Evolutionary conservation across 1,140 invertebrate genomes (phyloP).

Genomic region (Diachasma alloeum): DNA sequence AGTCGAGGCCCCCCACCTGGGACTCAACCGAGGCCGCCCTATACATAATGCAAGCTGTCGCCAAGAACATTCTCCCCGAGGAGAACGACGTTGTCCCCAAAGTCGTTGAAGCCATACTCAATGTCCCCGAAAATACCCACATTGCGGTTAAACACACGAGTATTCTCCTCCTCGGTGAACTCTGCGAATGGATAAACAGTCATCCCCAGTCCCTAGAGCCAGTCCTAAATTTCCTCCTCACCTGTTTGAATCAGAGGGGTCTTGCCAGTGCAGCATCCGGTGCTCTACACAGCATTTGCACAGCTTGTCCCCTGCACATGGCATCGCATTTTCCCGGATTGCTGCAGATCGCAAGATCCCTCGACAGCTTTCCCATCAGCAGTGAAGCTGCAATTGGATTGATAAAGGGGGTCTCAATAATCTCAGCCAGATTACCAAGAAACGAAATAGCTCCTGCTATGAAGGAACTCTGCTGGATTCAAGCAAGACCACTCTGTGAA

Average conservation of each 20-base stretch:
- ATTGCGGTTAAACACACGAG: conserved; percentile 89
- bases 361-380: conserved; percentile 82
- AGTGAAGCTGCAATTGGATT: conserved; percentile 84
- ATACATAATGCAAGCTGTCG: conserved; percentile 95
- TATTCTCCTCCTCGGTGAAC: conserved; percentile 87
- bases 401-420: conserved; percentile 78
- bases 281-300: conserved; percentile 79
- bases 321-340: conserved; percentile 81
- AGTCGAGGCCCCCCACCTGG: conserved; percentile 78
- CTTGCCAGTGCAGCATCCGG: conserved; percentile 81
- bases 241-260: conserved; percentile 76
- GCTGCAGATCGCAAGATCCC: conserved; percentile 80
- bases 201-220: conserved; percentile 82
- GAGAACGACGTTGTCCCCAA: conserved; percentile 93
- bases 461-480: conserved; percentile 80
- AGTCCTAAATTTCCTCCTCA: conserved; percentile 81
- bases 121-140: conserved; percentile 84
- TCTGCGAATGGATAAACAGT: conserved; percentile 94
- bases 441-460: conserved; percentile 76
- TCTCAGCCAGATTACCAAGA: conserved; percentile 69
- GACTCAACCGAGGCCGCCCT: conserved; percentile 93
- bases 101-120: conserved; percentile 90
- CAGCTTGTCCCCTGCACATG: conserved; percentile 82
- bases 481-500: conserved; percentile 74
- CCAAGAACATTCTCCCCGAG: conserved; percentile 92